Evolutionary conservation across 2,888 invertebrate species (phyloP).

Genomic region (Troglohyphantes excavatus): DNA sequence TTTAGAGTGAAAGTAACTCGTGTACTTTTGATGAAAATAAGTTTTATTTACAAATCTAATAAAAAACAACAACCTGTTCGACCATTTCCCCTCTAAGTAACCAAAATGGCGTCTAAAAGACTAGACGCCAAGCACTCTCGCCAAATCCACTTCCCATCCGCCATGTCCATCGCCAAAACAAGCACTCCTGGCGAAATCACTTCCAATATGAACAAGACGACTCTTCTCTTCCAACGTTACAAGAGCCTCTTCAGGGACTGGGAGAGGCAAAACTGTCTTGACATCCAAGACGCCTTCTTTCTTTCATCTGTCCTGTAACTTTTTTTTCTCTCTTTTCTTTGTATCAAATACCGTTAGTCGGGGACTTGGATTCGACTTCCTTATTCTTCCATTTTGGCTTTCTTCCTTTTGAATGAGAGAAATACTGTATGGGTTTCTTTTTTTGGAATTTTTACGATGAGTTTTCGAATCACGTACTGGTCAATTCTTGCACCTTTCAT

Average conservation of each 20-base stretch:
- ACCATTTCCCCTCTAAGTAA: background rate
- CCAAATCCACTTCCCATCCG: conserved; percentile 44
- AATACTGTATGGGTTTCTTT: too few species aligned
- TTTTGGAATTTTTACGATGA: too few species aligned
- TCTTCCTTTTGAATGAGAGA: too few species aligned
- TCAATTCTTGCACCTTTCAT: too few species aligned
- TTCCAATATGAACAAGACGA: background rate
- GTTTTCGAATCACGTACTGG: too few species aligned
- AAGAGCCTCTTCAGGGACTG: conserved; percentile 1
- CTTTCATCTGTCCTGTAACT: background rate
- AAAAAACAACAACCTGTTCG: too few species aligned
- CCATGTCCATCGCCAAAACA: conserved; percentile 35
- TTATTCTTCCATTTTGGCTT: too few species aligned
- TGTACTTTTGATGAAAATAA: too few species aligned
- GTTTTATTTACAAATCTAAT: too few species aligned
- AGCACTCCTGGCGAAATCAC: conserved; percentile 18
- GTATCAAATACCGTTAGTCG: too few species aligned
- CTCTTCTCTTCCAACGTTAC: background rate
- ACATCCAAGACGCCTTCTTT: background rate
- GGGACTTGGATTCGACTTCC: too few species aligned
- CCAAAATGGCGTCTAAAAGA: conserved; percentile 19
- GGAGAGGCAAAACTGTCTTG: background rate
- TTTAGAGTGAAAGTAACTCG: too few species aligned
- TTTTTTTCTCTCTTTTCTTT: background rate
- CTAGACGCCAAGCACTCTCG: conserved; percentile 7